Conservation (phyloP, 1,140 invertebrate genomes). For the Caenorhabditis brenneri region DNA sequence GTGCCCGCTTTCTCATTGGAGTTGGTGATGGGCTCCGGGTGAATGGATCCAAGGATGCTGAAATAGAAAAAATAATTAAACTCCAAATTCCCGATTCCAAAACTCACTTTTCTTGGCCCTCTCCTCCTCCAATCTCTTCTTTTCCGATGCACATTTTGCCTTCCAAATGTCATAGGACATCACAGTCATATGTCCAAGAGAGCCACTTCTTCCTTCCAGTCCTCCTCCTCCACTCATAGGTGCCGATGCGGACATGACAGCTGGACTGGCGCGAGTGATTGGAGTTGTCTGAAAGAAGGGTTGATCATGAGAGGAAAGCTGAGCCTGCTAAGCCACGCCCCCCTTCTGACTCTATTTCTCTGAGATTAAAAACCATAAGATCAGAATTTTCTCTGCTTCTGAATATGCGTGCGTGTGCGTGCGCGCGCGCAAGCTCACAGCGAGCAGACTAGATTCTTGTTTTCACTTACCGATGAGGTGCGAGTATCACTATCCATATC, state of each 20-base stretch:
- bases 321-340: too few relatives aligned
- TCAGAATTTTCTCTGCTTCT: not conserved
- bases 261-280: not conserved
- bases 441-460: slow-evolving; percentile 2
- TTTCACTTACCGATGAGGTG: slow-evolving; percentile 17
- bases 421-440: not conserved
- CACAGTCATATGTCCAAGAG: slow-evolving; percentile 46
- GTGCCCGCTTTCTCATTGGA: slow-evolving; percentile 42
- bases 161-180: slow-evolving; percentile 55
- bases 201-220: slow-evolving; percentile 40
- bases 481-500: slow-evolving; percentile 1
- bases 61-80: not conserved
- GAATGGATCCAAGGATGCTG: not conserved
- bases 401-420: not conserved
- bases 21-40: not conserved
- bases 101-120: not conserved
- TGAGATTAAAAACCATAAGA: slow-evolving; percentile 37
- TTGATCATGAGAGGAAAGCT: not conserved
- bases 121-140: slow-evolving; percentile 27
- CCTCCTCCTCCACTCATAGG: not conserved
- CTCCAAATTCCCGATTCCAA: not conserved
- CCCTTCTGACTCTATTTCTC: too few relatives aligned
- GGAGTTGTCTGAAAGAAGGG: not conserved
- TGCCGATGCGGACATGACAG: not conserved
- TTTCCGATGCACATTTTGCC: slow-evolving; percentile 50